A percentile compares a stretch with the other conserved stretches of the same genome.
Conservation (phyloP, 2,888 invertebrate genomes). For the Amiota minor region DNA sequence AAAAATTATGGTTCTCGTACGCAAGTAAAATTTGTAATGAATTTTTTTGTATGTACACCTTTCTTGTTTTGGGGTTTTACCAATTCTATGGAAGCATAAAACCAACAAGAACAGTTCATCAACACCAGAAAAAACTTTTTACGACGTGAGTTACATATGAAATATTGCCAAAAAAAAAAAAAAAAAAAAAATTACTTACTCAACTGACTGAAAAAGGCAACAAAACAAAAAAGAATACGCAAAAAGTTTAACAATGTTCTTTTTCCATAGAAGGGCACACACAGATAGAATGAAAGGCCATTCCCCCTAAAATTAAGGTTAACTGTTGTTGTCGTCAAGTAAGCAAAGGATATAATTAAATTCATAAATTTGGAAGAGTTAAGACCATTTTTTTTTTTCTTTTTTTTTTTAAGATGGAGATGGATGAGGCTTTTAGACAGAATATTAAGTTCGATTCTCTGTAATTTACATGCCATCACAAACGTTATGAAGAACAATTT, state of each 20-base stretch:
- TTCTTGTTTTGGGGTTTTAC: background rate
- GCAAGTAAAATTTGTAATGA: background rate
- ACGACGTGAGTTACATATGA: constrained; percentile 21
- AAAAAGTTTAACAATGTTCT: background rate
- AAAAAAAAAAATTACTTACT: background rate
- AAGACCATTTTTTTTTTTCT: no score
- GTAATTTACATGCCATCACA: no score
- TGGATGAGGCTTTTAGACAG: no score
- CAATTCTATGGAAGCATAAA: background rate
- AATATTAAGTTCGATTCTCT: no score
- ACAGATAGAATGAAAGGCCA: no score
- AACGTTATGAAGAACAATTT: no score
- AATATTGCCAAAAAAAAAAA: constrained; percentile 1
- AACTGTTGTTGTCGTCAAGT: no score
- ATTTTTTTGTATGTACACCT: background rate
- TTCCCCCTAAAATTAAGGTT: no score
- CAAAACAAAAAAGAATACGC: background rate
- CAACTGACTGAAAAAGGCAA: background rate
- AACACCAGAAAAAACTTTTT: background rate
- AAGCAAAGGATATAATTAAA: no score
- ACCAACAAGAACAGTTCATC: background rate
- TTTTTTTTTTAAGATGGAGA: no score
- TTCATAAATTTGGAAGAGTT: no score
- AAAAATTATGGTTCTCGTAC: background rate
- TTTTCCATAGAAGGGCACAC: background rate